Base-by-base conservation (phyloP, 2,113 vertebrate genomes). In the Menidia beryllina region DNA sequence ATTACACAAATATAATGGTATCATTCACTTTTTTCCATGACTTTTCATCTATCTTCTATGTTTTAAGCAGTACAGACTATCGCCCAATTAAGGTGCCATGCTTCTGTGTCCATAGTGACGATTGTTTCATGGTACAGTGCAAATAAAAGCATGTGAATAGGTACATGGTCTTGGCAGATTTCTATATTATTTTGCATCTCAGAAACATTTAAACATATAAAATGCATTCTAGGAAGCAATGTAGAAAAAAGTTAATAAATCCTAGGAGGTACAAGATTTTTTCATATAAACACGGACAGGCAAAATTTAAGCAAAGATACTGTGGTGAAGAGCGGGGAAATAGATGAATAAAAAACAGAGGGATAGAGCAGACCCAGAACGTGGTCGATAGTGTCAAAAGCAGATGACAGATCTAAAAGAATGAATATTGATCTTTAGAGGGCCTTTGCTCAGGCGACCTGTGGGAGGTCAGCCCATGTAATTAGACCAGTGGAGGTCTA, bases 381-480 rank as follows among this genome's bases (percentile, higher is more conserved):
- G 30, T 92, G 94, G 94, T 94, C 94, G 93, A 94, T 94, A 91
- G 87, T 93, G 93, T 94, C 94, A 94, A 94, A 94, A 92, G 90
- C 77, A 58, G 91, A 94, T 94, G 94, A 94, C 94, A 92, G 94
- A 94, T 94, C 91, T 93, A 92, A 93, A 94, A 94, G 92, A 94
- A 94, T 94, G 93, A 94, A 94, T 94, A 94, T 94, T 94, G 94
- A 94, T 94, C 90, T 87, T 81, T 75, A 81, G 78, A 68, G 82
- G 87, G 83, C 85, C 89, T 90, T 92, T 88, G 81, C 84, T 86
- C 78, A 69, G 86, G 80, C 68, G 93, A 93, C 93, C 91, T 92
- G 91, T 90, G 89, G 91, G 94, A 93, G 92, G 94, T 94, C 93
- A 94, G 89, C 72, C 72, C 81, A 79, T 80, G 90, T 93, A 93